Evolutionary conservation across 2,113 vertebrate genomes (phyloP), one percentile per base, ranked within the genome.

Genomic region (Megaceryle torquata): DNA sequence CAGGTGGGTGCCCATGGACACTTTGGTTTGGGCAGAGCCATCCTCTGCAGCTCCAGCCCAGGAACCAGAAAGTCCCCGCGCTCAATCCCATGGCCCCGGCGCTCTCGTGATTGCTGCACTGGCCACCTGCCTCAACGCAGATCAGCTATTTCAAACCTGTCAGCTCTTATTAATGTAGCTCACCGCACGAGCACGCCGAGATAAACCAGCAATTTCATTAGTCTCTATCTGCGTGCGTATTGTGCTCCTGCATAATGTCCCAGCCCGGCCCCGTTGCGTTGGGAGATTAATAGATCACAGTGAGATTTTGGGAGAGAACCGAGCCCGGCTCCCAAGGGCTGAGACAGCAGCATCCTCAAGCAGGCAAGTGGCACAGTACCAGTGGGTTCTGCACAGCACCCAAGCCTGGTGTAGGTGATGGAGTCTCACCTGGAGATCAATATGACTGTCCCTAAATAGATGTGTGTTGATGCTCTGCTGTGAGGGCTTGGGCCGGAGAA

Each of bases 151-250:
- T 88, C 95, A 96, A 79, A 94, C 81, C 97, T 95, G 95, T 70
- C 97, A 91, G 97, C 95, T 97, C 97, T 93, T 91, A 82, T 96
- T 80, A 97, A 91, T 25, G 96, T 78, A 68, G 91, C 96, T 63
- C 46, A 25, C 74, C 67, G 88, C 77, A 61, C 12, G 1, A 60
- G 41, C 86, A 80, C 65, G 79, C 82, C 89, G 21, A 82, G 96
- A 92, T 81, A 95, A 84, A 95, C 4, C 88, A 79, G 93, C 95
- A 59, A 39, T 72, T 85, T 53, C 96, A 72, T 54, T 74, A 75
- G 44, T 39, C 65, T 44, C 88, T 24, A 3, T 17, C 83, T 84
- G 93, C 70, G 29, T 5, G 4, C 10, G 2, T 3, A 6, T 1
- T 7, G 91, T 14, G 74, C 0, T 54, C 61, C 21, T 35, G 79